These are phyloP conservation scores for Leptura quadrifasciata DNA, from an alignment of 2,888 invertebrate genomes.

Conservation along the genomic window DNA sequence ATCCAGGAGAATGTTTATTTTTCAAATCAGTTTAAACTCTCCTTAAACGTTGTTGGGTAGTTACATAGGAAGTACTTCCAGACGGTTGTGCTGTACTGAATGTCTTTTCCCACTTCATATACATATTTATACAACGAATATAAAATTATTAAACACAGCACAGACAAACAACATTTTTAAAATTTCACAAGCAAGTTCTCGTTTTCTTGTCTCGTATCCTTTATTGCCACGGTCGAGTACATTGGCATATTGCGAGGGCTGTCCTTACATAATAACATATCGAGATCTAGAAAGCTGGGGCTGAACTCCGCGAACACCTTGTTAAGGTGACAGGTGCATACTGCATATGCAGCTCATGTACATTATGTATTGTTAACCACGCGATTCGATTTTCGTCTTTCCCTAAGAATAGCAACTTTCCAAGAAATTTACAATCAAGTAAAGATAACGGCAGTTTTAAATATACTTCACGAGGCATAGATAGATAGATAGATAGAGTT, in stretches of 20 bases:
- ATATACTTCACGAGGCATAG: too few relatives aligned
- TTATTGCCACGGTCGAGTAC: constrained; percentile 35
- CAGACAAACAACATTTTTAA: background rate
- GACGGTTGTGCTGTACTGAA: too few relatives aligned
- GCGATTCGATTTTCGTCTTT: background rate
- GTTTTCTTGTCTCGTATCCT: constrained; percentile 22
- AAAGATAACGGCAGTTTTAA: too few relatives aligned
- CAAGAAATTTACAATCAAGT: too few relatives aligned
- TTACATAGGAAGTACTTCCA: too few relatives aligned
- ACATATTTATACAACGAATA: background rate
- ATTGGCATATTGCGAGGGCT: constrained; percentile 42
- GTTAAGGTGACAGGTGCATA: constrained; percentile 39
- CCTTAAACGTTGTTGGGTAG: too few relatives aligned
- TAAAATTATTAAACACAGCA: constrained; percentile 5
- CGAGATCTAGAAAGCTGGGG: constrained; percentile 32
- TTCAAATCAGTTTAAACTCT: too few relatives aligned
- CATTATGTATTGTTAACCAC: constrained; percentile 31
- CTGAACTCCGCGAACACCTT: constrained; percentile 26
- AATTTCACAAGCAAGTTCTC: constrained; percentile 18
- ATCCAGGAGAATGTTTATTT: too few relatives aligned
- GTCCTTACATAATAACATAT: constrained; percentile 45
- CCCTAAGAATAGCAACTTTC: too few relatives aligned
- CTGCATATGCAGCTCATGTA: constrained; percentile 31
- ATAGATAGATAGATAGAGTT: too few relatives aligned
- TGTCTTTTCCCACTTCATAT: background rate